These are phyloP conservation scores for Arbacia lixula DNA, from an alignment of 53 echinoderm and acorn worm genomes.

Conservation along the genomic window DNA sequence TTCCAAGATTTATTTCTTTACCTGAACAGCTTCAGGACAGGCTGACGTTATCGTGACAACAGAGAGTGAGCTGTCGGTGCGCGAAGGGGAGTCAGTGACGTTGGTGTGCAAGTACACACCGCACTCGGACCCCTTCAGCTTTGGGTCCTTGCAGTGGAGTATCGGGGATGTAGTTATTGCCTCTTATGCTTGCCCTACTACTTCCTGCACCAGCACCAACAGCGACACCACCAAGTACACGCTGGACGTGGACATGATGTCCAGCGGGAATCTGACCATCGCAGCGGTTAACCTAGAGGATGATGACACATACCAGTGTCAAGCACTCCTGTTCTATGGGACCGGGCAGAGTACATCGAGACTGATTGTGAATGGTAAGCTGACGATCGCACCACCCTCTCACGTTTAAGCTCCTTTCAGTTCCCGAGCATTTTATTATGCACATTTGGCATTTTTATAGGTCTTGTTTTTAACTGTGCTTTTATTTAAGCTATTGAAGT, in stretches of 20 bases:
- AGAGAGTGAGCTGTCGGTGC: too few species aligned
- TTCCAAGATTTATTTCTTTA: too few species aligned
- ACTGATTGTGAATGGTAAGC: slow-evolving; percentile 10
- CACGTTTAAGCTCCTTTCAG: too few species aligned
- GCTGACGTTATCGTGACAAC: too few species aligned
- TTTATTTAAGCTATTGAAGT: background rate
- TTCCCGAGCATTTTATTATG: too few species aligned
- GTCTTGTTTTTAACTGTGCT: background rate
- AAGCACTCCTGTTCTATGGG: background rate
- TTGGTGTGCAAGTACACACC: slow-evolving; percentile 18
- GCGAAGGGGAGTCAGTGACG: slow-evolving; percentile 6
- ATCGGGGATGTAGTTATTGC: background rate
- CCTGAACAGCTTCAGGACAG: too few species aligned
- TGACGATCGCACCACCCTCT: too few species aligned
- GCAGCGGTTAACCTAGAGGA: background rate
- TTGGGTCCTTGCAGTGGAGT: background rate
- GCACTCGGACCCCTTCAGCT: background rate
- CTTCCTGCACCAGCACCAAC: slow-evolving; percentile 13
- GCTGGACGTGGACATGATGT: background rate
- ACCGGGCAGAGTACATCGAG: background rate
- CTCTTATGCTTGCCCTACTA: background rate
- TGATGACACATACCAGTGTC: background rate
- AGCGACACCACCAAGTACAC: background rate
- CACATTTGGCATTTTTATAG: background rate
- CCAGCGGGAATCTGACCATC: slow-evolving; percentile 14